Conservation (phyloP, 2,888 invertebrate species). For the Conops quadrifasciatus region DNA sequence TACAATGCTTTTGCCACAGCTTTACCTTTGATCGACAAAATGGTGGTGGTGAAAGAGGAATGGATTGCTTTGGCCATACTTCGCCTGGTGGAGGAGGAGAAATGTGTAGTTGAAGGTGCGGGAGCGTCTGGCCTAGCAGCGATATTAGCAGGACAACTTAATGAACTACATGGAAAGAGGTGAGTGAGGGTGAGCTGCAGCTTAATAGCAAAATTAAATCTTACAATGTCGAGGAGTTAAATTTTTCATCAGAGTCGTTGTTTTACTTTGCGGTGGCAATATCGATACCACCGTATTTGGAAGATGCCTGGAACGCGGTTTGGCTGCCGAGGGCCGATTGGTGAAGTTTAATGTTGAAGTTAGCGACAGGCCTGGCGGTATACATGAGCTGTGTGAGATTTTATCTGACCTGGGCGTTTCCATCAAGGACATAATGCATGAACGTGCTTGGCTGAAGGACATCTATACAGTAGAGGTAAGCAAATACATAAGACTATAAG, state of each 20-base stretch:
- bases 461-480: constrained; percentile 79
- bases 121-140: constrained; percentile 88
- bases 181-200: constrained; percentile 56
- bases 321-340: constrained; percentile 85
- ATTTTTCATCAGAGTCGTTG: constrained; percentile 73
- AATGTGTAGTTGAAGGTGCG: constrained; percentile 91
- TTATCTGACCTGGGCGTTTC: constrained; percentile 82
- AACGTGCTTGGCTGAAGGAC: constrained; percentile 93
- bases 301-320: constrained; percentile 84
- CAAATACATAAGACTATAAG: constrained; percentile 43
- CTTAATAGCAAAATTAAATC: not conserved
- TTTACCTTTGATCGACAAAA: constrained; percentile 76
- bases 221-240: not conserved
- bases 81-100: constrained; percentile 81
- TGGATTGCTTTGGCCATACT: constrained; percentile 85
- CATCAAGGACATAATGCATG: constrained; percentile 95
- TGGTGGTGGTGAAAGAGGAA: constrained; percentile 83
- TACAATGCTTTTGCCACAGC: constrained; percentile 84
- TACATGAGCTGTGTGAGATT: constrained; percentile 82
- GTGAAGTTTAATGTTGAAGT: constrained; percentile 80
- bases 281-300: constrained; percentile 92
- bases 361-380: constrained; percentile 85
- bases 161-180: constrained; percentile 84
- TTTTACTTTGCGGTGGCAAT: constrained; percentile 87
- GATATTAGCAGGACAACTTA: constrained; percentile 80